phyloP scores from a whole-genome alignment of 2,113 vertebrate genomes.

The Cyanoderma ruficeps region DNA sequence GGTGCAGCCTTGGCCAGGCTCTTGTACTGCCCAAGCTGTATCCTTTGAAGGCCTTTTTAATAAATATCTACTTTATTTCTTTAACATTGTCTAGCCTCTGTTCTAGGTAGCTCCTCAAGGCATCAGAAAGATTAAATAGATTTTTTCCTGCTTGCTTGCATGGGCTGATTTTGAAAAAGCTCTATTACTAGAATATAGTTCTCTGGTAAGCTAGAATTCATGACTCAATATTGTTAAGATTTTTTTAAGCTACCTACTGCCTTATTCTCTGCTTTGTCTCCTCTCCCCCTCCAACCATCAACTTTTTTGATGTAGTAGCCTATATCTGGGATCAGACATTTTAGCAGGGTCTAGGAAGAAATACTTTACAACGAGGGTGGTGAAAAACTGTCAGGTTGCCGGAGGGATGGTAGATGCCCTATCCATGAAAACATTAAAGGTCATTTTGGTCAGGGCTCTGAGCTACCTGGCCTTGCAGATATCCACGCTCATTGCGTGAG shows the following conservation, averaged over 20 bases:
- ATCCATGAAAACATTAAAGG: neutral
- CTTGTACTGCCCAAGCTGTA: neutral
- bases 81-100: neutral
- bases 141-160: neutral
- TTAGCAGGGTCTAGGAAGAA: neutral
- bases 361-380: neutral
- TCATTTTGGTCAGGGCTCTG: neutral
- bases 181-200: neutral
- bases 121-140: neutral
- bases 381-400: neutral
- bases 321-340: neutral
- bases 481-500: accelerated
- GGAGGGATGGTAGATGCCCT: neutral
- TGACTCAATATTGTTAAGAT: neutral
- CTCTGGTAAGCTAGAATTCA: neutral
- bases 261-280: neutral
- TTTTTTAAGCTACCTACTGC: neutral
- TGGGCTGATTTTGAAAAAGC: neutral
- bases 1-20: neutral
- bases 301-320: neutral
- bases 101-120: neutral
- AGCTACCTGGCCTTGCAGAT: neutral
- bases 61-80: neutral
- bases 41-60: neutral
- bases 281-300: no score